Base-by-base conservation (phyloP, 23 tunicate genomes). In the Ascidia mentula region DNA sequence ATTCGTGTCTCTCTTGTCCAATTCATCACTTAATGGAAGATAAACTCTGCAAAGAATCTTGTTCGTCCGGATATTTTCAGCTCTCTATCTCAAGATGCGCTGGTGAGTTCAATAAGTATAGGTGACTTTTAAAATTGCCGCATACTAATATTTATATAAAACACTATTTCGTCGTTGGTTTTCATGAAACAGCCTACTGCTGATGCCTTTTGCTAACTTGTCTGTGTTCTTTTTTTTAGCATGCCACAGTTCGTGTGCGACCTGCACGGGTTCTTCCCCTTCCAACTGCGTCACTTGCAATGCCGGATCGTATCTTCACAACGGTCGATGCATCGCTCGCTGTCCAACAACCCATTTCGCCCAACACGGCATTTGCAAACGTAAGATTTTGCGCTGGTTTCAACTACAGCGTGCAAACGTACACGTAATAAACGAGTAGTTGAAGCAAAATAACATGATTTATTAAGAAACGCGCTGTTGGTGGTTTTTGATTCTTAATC, bases 241-340 rank as follows among this genome's bases (percentile, higher is more conserved):
- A 38, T 91, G 97, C 53, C 90, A 91, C 60, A 15, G 72, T 6
- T 46, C 84, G 9, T 87, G 97, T 76, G 89, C 69, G 35, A 75
- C 85, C 37, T 92, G 97, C 60, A 73, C 69, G 26, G 90, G 91
- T 17, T 73, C 85, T 17, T 77, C 72, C 18, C 36, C 73, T 18
- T 31, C 65, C 38, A 79, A 84, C 35, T 92, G 97, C 83, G 36
- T 53, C 6, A 38, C 89, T 37, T 92, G 97, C 59, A 69, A 60
- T 18, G 32, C 82, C 9, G 79, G 77, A 4, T 28, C 37, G 18
- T 80, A 46, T 45, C 81, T 92, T 0, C 84, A 87, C 69, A 78
- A 83, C 45, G 92, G 97, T 13, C 31, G 65, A 17, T 92, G 97
- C 69, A 70, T 92, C 13, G 82, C 45, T 32, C 77, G 36, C 4